phyloP scores from a whole-genome alignment of 2,113 vertebrate species.

The Turdus rufiventris region DNA sequence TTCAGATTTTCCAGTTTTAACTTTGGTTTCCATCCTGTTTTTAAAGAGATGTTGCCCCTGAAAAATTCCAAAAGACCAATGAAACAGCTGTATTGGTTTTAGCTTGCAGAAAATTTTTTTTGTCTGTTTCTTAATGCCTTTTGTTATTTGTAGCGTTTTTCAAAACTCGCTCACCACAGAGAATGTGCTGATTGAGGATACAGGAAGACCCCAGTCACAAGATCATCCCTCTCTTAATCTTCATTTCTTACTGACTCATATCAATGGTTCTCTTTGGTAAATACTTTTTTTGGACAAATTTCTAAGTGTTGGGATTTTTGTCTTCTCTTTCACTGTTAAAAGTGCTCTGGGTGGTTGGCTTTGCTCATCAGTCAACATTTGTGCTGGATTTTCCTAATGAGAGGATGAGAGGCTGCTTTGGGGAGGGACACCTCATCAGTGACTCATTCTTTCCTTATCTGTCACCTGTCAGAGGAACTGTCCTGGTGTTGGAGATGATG shows the following conservation, averaged over 20 bases:
- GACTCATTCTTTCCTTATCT: not conserved
- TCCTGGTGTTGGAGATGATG: not conserved
- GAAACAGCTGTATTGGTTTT: not conserved
- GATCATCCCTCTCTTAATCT: not conserved
- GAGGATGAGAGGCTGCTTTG: not conserved
- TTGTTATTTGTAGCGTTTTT: not conserved
- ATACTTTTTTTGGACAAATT: not conserved
- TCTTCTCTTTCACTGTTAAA: not conserved
- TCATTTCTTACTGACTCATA: not conserved
- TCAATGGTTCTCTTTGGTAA: not conserved
- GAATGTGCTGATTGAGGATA: not conserved
- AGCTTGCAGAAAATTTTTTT: not conserved
- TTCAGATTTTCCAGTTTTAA: not conserved
- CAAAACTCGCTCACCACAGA: not conserved
- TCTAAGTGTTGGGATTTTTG: not conserved
- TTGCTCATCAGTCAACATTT: not conserved
- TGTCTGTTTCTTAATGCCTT: not conserved
- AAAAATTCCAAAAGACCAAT: not conserved
- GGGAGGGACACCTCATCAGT: rapidly evolving
- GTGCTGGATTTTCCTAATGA: not conserved
- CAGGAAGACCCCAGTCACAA: not conserved
- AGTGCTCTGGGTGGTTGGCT: not conserved
- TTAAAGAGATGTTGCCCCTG: not conserved
- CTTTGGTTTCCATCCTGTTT: not conserved
- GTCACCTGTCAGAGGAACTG: not conserved